Evolutionary conservation across 2,797 vertebrate species (phyloP).

Genomic region (Mycteria americana): DNA sequence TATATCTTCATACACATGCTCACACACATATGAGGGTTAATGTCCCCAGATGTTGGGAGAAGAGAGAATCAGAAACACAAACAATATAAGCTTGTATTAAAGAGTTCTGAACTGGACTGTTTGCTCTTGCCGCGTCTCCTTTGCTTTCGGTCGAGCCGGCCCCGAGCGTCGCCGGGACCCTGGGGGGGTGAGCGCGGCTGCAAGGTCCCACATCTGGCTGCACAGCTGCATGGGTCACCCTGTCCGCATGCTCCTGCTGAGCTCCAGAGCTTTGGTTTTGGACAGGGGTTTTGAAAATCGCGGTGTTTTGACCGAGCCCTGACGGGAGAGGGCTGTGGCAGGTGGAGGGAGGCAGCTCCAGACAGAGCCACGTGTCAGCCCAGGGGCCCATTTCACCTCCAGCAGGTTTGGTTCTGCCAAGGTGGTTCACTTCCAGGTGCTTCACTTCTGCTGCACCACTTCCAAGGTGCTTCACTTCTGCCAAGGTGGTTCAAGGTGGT

Average conservation of each 20-base stretch:
- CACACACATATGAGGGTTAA: constrained; percentile 61
- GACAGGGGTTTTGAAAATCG: accelerated
- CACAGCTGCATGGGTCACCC: not conserved
- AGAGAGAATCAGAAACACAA: constrained; percentile 66
- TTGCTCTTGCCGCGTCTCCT: constrained; percentile 9
- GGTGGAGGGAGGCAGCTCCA: accelerated
- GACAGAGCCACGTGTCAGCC: accelerated
- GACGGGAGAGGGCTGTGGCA: not conserved
- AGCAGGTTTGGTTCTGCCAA: not conserved
- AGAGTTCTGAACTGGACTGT: constrained; percentile 68
- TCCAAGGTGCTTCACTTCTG: too few species aligned
- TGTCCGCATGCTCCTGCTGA: too few species aligned
- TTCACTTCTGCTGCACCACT: too few species aligned
- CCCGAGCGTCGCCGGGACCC: accelerated
- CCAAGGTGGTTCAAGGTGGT: not conserved
- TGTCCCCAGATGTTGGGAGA: constrained; percentile 62
- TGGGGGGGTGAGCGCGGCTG: accelerated
- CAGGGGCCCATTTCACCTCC: not conserved
- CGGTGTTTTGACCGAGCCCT: accelerated
- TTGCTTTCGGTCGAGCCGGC: not conserved
- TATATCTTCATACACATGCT: constrained; percentile 50
- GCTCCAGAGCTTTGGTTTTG: not conserved
- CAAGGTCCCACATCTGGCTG: not conserved
- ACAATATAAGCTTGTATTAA: constrained; percentile 72
- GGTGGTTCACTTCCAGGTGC: too few species aligned